phyloP scores from a whole-genome alignment of 53 echinoderm and acorn worm genomes.

The Patiria pectinifera region DNA sequence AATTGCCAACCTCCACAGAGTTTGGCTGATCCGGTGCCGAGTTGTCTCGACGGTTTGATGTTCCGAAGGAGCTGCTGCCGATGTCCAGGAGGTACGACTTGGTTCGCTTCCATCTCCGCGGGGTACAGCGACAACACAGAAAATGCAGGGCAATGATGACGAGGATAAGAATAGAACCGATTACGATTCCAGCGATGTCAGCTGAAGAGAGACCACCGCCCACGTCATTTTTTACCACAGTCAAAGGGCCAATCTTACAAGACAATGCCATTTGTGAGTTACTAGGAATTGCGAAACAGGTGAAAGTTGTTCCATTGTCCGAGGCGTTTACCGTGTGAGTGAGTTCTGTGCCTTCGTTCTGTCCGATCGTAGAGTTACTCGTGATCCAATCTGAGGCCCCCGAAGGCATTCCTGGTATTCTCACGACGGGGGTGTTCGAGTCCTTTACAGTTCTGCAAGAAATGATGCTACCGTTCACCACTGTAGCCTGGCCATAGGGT shows the following conservation, averaged over 20 bases:
- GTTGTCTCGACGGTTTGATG: neutral
- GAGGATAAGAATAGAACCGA: constrained; percentile 11
- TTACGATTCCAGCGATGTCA: constrained; percentile 23
- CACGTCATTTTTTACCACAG: neutral
- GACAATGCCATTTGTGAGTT: neutral
- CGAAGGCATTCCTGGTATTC: neutral
- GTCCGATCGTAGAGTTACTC: neutral
- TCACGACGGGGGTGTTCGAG: neutral
- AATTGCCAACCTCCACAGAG: neutral
- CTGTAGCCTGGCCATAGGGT: constrained; percentile 30
- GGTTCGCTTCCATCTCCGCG: constrained; percentile 12
- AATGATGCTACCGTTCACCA: constrained; percentile 12
- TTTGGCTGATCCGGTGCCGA: neutral
- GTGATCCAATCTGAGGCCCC: neutral
- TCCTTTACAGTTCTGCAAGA: constrained; percentile 11
- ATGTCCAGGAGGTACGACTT: neutral
- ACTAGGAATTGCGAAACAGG: neutral
- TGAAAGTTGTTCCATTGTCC: constrained; percentile 17
- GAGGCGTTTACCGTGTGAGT: neutral
- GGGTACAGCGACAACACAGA: constrained; percentile 32
- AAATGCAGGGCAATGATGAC: constrained; percentile 24
- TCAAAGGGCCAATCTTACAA: constrained; percentile 40
- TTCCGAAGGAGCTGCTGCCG: constrained; percentile 38
- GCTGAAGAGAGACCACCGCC: neutral
- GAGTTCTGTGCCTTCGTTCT: neutral